phyloP scores from a whole-genome alignment of 2,113 vertebrate species.

The Amphiprion ocellaris region DNA sequence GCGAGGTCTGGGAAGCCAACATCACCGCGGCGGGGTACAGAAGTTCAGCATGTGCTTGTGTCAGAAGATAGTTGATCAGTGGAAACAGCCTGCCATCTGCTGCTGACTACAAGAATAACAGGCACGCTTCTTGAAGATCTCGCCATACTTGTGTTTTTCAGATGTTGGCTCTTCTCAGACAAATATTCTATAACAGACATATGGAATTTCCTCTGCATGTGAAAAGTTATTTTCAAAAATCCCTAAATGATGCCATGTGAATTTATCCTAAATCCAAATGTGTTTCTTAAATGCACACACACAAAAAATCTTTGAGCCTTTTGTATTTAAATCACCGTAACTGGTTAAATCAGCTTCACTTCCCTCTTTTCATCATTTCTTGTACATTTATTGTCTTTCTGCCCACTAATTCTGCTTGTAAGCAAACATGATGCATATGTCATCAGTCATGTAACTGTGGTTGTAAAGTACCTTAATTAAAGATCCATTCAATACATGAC shows the following conservation, averaged over 20 bases:
- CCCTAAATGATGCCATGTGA: background rate
- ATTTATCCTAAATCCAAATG: background rate
- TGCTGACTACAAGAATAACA: constrained; percentile 63
- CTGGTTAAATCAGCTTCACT: background rate
- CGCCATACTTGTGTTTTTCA: constrained; percentile 14
- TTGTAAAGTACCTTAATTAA: constrained; percentile 79
- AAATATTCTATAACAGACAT: constrained; percentile 19
- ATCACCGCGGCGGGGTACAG: constrained; percentile 70
- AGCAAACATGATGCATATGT: constrained; percentile 68
- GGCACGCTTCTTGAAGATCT: background rate
- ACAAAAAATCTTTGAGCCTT: background rate
- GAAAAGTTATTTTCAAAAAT: background rate
- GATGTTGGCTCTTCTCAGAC: constrained; percentile 3
- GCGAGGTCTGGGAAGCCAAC: constrained; percentile 76
- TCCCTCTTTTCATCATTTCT: constrained; percentile 4
- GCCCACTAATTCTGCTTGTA: constrained; percentile 45
- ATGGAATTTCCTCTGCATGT: background rate
- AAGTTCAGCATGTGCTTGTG: constrained; percentile 69
- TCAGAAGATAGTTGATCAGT: constrained; percentile 58
- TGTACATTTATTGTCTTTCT: constrained; percentile 30
- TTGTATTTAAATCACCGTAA: background rate
- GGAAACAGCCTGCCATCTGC: constrained; percentile 88
- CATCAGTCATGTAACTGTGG: constrained; percentile 70
- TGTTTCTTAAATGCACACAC: background rate
- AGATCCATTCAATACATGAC: constrained; percentile 79